These are phyloP conservation scores for Pogonomyrmex californicus DNA, from an alignment of 1,140 invertebrate genomes.

Conservation along the genomic window DNA sequence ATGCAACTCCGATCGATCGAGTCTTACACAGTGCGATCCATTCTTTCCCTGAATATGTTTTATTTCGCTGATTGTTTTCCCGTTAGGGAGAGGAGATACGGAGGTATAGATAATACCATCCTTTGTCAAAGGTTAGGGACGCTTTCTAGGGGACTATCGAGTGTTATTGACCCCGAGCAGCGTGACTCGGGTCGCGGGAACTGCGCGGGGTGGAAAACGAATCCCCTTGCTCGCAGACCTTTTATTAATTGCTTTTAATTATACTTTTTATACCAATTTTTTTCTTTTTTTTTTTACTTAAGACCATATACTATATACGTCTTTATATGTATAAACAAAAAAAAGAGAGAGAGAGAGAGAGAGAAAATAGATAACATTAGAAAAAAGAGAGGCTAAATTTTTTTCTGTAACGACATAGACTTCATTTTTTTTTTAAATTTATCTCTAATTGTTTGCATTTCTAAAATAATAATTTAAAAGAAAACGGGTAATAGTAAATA, in stretches of 20 bases:
- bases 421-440: slow-evolving; percentile 38
- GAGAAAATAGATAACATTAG: neutral
- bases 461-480: slow-evolving; percentile 8
- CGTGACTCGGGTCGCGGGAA: neutral
- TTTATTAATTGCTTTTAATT: neutral
- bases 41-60: neutral
- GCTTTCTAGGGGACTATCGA: slow-evolving; percentile 16
- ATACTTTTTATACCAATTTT: too few relatives aligned
- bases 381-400: neutral
- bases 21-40: neutral
- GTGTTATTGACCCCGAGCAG: slow-evolving; percentile 33
- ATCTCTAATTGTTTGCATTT: slow-evolving; percentile 25
- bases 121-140: slow-evolving; percentile 16
- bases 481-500: slow-evolving; percentile 29
- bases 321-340: neutral
- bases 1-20: slow-evolving; percentile 27
- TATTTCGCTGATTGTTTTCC: neutral
- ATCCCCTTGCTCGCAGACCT: neutral
- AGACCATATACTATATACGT: neutral
- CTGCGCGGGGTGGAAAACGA: neutral
- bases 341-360: neutral
- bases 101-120: neutral
- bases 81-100: too few relatives aligned
- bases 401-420: neutral
- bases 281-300: neutral